Evolutionary conservation across 2,797 vertebrate species (phyloP).

Genomic region (Ispidina picta): DNA sequence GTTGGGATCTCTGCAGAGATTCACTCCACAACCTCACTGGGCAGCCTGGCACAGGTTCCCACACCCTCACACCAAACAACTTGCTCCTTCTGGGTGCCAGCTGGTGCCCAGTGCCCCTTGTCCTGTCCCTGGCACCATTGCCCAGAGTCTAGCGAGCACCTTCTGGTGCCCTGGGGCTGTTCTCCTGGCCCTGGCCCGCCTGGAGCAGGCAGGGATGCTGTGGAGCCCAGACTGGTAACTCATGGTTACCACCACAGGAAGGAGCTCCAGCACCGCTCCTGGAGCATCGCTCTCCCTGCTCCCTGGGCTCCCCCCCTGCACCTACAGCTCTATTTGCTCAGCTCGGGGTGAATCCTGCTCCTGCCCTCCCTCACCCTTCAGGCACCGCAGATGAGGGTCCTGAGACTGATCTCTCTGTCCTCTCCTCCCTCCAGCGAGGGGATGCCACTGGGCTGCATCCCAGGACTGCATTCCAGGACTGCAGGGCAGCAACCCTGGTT

Average conservation of each 20-base stretch:
- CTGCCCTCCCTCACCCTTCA: accelerated
- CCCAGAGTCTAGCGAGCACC: neutral
- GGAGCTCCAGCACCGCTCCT: constrained; percentile 53
- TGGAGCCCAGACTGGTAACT: neutral
- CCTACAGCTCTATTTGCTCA: neutral
- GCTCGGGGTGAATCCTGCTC: accelerated
- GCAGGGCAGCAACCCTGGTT: accelerated
- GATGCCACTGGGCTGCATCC: accelerated
- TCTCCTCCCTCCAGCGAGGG: accelerated
- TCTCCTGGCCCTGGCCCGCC: accelerated
- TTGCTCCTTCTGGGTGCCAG: too few species aligned
- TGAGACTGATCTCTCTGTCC: neutral
- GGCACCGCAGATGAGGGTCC: accelerated
- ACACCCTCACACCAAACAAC: too few species aligned
- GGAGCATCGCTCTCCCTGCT: neutral
- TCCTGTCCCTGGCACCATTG: accelerated
- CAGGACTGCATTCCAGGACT: accelerated
- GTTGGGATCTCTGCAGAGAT: neutral
- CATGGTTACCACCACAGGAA: constrained; percentile 36
- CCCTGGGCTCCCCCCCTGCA: neutral
- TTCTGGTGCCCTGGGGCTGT: accelerated
- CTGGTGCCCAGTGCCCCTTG: too few species aligned
- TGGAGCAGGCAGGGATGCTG: accelerated
- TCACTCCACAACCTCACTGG: too few species aligned
- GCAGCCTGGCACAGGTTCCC: too few species aligned